Conservation (phyloP, 1,140 invertebrate genomes). For the Lethocerus indicus region DNA sequence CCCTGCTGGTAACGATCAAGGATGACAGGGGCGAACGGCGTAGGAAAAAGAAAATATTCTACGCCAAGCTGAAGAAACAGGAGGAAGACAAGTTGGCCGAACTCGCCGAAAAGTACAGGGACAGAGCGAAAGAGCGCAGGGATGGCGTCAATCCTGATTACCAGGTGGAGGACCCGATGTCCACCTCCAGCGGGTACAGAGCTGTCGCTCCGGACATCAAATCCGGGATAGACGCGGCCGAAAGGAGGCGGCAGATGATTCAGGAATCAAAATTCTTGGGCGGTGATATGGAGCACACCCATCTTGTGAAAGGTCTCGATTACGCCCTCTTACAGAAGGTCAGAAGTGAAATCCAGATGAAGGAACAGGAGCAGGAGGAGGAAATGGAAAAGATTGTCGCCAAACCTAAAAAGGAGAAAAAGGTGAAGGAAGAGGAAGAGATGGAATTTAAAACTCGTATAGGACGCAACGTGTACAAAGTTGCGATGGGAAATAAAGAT, state of each 20-base stretch:
- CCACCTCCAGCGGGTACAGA: constrained; percentile 76
- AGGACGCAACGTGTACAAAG: constrained; percentile 54
- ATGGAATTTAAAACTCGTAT: constrained; percentile 65
- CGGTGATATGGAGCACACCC: constrained; percentile 99
- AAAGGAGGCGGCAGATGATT: constrained; percentile 85
- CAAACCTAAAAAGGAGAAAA: constrained; percentile 34
- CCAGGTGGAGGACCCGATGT: constrained; percentile 65
- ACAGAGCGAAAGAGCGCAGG: constrained; percentile 81
- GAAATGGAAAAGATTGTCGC: constrained; percentile 54
- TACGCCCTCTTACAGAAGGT: constrained; percentile 98
- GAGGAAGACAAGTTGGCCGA: constrained; percentile 93
- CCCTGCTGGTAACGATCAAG: constrained; percentile 14
- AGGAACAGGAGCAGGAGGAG: constrained; percentile 69
- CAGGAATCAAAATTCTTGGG: constrained; percentile 99
- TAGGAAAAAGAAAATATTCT: constrained; percentile 78
- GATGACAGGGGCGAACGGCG: constrained; percentile 50
- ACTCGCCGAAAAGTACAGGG: constrained; percentile 86
- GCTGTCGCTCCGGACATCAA: constrained; percentile 92
- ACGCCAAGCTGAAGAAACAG: constrained; percentile 86
- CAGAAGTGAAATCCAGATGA: constrained; percentile 59
- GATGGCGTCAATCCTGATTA: constrained; percentile 73
- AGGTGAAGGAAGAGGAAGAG: constrained; percentile 44
- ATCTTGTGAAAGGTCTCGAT: constrained; percentile 99
- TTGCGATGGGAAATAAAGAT: constrained; percentile 36
- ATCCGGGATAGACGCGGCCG: constrained; percentile 86